Base-by-base conservation (phyloP, 2,888 invertebrate species). In the Ectobius pallidus region DNA sequence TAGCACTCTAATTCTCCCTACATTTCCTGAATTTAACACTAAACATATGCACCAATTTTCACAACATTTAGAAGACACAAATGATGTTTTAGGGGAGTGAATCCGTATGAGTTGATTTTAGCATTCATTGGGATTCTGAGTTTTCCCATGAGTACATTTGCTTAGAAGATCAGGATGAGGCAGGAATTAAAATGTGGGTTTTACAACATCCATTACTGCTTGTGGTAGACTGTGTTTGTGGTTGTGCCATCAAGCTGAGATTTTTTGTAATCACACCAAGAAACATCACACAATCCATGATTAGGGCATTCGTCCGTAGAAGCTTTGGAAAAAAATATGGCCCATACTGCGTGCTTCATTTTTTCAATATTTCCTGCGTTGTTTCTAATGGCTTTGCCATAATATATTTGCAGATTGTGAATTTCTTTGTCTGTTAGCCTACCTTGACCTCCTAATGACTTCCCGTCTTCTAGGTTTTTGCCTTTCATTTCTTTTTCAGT, bases 361-460 rank as follows among this genome's bases (percentile, higher is more conserved):
- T 52, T 52, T 7, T 52, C n/a, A 7, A 52, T 7, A 52, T 52
- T n/a, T 11, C n/a, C n/a, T 7, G 18, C n/a, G n/a, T 52, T 52
- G 52, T 6, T n/a, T 20, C 52, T 52, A 7, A 52, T 52, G 20
- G 52, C 52, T 7, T n/a, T 52, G 52, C 52, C 52, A 52, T 52
- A 52, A 20, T 52, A 52, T 7, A 11, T 20, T 52, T 52, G 52
- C n/a, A 52, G 20, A 4, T 7, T 6, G 20, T 52, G 9, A 52
- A 52, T 52, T 52, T 52, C 52, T 11, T n/a, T 52, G n/a, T 52
- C 52, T 11, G 52, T 52, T n/a, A 52, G 52, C 6, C 18, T 52
- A 7, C n/a, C 20, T 18, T n/a, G 7, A 6, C 52, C 52, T 11
- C n/a, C 9, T 52, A n/a, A n/a, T n/a, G n/a, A n/a, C n/a, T n/a